Base-by-base conservation (phyloP, 1,140 invertebrate species). In the Magallana gigas region DNA sequence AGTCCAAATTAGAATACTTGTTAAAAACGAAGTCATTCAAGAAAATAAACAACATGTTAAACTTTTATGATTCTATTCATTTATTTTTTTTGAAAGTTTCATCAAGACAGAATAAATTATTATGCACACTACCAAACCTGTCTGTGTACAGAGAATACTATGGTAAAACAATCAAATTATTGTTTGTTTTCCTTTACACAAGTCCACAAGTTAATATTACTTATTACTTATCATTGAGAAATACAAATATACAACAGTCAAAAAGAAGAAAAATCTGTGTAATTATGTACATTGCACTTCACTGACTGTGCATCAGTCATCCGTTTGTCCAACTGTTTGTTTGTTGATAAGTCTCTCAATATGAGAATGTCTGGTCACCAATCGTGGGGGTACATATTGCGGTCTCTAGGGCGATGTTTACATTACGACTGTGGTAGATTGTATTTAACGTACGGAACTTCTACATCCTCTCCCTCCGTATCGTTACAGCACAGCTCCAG, bases 381-480 rank as follows among this genome's bases (percentile, higher is more conserved):
- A 18, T 8, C 7, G 7, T 18, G 23, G 23, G 68, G 5, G 23
- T 29, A 7, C 23, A 8, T 71, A 71, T 29, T 71, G 68, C 11
- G 68, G 68, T 29, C 8, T 29, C 23, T 71, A 71, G 7, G 68
- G 68, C 11, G 18, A 23, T 29, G 23, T 29, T 11, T 71, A 71
- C 3, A 23, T 71, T 71, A 71, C 6, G 68, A 83, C 57, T 81
- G 18, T 62, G 93, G 94, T 8, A 99, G 95, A 89, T 97, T 97
- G 94, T 99, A 99, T 90, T 98, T 97, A 57, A 99, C 98, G 95
- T 99, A 99, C 29, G 99, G 99, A 81, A 99, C 98, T 95, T 99
- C 99, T 18, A 99, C 98, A 95, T 99, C 99, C 92, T 99, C 97
- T 71, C 98, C 99, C 87, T 98, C 96, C 3, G 96, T 96, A 91